These are phyloP conservation scores for Nowickia ferox DNA, from an alignment of 2,888 invertebrate species.

Conservation along the genomic window DNA sequence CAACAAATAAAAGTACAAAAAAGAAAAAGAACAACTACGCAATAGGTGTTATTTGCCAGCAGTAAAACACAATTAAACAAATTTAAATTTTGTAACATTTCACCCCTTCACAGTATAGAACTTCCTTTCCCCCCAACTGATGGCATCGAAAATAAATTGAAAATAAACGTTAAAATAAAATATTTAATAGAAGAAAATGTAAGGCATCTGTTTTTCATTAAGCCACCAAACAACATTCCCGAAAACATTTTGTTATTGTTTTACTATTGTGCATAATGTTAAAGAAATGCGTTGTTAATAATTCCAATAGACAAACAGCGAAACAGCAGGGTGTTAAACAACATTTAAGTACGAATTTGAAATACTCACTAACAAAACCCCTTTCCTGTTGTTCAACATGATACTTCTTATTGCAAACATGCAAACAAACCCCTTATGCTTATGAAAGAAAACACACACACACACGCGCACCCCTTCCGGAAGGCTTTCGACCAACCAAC, in stretches of 20 bases:
- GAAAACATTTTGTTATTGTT: conserved; percentile 69
- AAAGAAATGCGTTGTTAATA: conserved; percentile 67
- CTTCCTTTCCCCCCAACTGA: not conserved
- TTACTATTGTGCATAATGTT: conserved; percentile 43
- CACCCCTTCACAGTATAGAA: conserved; percentile 37
- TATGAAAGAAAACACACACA: conserved; percentile 8
- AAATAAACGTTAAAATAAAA: conserved; percentile 55
- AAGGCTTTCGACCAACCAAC: not conserved
- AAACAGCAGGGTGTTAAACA: conserved; percentile 57
- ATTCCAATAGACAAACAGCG: conserved; percentile 50
- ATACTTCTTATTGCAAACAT: conserved; percentile 4
- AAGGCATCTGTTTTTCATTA: conserved; percentile 72
- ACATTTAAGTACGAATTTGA: conserved; percentile 55
- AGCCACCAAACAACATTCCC: conserved; percentile 57
- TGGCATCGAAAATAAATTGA: conserved; percentile 34
- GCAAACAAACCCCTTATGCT: not conserved
- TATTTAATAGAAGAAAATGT: conserved; percentile 62
- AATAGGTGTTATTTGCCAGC: conserved; percentile 57
- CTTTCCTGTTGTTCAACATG: conserved; percentile 49
- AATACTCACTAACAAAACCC: conserved; percentile 31
- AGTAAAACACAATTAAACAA: conserved; percentile 56
- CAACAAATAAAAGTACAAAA: conserved; percentile 2
- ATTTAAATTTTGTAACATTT: conserved; percentile 56
- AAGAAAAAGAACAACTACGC: conserved; percentile 56
- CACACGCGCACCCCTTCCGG: conserved; percentile 51